Percentiles rank a stretch among this genome's conserved stretches.
Conservation (phyloP, 2,797 vertebrate species). For the Acropternis orthonyx region DNA sequence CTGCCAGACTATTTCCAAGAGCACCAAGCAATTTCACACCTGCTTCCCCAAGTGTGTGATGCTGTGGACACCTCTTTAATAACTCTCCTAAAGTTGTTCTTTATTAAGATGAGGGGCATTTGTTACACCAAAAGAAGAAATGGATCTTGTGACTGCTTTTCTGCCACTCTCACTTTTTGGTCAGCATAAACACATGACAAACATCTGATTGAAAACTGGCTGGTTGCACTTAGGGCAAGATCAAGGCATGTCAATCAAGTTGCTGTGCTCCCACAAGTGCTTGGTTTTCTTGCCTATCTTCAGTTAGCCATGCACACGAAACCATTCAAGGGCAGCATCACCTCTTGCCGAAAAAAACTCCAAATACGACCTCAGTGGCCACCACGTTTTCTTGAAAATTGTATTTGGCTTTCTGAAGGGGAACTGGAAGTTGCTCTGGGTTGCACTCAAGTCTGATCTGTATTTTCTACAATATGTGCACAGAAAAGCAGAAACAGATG, state of each 20-base stretch:
- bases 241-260: neutral
- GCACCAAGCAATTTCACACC: neutral
- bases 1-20: neutral
- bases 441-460: neutral
- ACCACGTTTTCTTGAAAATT: neutral
- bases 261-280: neutral
- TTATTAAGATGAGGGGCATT: neutral
- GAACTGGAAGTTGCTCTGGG: neutral
- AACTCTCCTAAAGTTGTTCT: neutral
- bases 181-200: neutral
- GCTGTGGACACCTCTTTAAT: neutral
- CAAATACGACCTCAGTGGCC: neutral
- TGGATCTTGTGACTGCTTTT: neutral
- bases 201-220: neutral
- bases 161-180: neutral
- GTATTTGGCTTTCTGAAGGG: neutral
- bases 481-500: neutral
- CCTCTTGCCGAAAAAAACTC: neutral
- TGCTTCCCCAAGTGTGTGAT: neutral
- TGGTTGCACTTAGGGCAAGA: neutral
- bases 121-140: neutral
- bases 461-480: neutral
- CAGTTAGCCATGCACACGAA: neutral
- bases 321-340: neutral
- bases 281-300: neutral